phyloP scores from a whole-genome alignment of 2,113 vertebrate genomes.

The Vimba vimba region DNA sequence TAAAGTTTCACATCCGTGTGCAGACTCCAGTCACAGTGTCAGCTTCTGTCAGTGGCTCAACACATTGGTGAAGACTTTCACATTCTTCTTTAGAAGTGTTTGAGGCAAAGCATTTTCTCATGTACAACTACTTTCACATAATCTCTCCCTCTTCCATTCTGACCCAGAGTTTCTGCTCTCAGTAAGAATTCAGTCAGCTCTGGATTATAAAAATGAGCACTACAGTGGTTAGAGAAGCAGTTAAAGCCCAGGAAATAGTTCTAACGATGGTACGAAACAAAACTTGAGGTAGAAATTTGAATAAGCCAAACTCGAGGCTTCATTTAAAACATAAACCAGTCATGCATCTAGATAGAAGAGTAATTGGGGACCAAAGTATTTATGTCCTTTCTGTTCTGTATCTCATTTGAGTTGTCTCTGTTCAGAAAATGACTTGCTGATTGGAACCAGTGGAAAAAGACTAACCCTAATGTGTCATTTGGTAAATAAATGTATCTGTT shows the following conservation, averaged over 20 bases:
- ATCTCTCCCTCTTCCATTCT: not conserved
- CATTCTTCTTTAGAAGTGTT: slow-evolving; percentile 2
- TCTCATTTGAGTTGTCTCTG: not conserved
- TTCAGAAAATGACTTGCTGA: not conserved
- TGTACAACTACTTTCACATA: slow-evolving; percentile 5
- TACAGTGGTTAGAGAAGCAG: not conserved
- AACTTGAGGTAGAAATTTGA: slow-evolving; percentile 3
- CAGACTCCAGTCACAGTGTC: not conserved
- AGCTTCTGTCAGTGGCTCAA: slow-evolving; percentile 10
- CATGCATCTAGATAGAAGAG: not conserved
- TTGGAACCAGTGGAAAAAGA: not conserved
- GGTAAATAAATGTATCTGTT: not conserved
- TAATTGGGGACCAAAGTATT: not conserved
- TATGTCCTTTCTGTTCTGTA: not conserved
- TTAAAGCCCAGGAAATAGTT: not conserved
- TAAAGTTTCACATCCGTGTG: slow-evolving; percentile 34
- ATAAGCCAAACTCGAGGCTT: not conserved
- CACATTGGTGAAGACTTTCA: not conserved
- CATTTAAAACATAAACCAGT: not conserved
- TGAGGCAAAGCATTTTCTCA: not conserved
- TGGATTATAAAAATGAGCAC: not conserved
- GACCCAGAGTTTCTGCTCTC: not conserved
- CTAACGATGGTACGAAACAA: not conserved
- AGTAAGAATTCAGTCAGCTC: not conserved
- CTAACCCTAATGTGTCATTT: not conserved